phyloP scores from a whole-genome alignment of 2,888 invertebrate genomes.

The Melanophora roralis region DNA sequence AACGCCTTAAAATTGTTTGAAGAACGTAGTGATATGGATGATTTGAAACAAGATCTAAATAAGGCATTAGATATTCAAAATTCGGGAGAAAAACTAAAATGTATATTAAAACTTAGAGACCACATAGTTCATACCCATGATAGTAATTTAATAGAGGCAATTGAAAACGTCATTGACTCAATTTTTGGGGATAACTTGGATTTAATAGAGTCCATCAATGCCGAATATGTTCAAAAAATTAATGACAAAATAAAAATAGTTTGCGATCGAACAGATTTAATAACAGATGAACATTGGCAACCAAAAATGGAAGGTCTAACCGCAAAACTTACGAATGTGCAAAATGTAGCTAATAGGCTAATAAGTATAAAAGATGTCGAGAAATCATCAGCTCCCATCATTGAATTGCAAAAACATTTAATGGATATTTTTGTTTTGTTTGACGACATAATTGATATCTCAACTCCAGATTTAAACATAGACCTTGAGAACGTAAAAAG shows the following conservation, averaged over 20 bases:
- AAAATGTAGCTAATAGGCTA: slow-evolving; percentile 21
- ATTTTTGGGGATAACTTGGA: slow-evolving; percentile 42
- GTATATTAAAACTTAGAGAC: slow-evolving; percentile 70
- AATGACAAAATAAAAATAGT: background rate
- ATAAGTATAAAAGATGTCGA: slow-evolving; percentile 12
- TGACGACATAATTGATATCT: slow-evolving; percentile 55
- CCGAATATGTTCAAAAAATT: slow-evolving; percentile 25
- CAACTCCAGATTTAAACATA: background rate
- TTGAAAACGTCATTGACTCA: slow-evolving; percentile 62
- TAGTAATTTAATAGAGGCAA: slow-evolving; percentile 62
- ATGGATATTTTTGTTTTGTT: slow-evolving; percentile 67
- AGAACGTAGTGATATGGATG: slow-evolving; percentile 20
- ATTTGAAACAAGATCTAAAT: slow-evolving; percentile 31
- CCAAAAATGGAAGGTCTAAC: slow-evolving; percentile 10
- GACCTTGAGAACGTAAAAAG: slow-evolving; percentile 46
- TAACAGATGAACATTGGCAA: slow-evolving; percentile 5
- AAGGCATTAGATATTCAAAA: slow-evolving; percentile 60
- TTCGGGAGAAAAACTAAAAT: slow-evolving; percentile 64
- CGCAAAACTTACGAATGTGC: slow-evolving; percentile 36
- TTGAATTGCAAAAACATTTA: slow-evolving; percentile 70
- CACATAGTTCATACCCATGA: slow-evolving; percentile 74
- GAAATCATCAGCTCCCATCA: slow-evolving; percentile 56
- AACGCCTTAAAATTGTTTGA: slow-evolving; percentile 14
- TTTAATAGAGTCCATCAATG: slow-evolving; percentile 37
- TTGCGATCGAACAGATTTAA: background rate